These are phyloP conservation scores for Accipiter virgatus DNA, from an alignment of 2,113 vertebrate genomes.

Conservation along the genomic window DNA sequence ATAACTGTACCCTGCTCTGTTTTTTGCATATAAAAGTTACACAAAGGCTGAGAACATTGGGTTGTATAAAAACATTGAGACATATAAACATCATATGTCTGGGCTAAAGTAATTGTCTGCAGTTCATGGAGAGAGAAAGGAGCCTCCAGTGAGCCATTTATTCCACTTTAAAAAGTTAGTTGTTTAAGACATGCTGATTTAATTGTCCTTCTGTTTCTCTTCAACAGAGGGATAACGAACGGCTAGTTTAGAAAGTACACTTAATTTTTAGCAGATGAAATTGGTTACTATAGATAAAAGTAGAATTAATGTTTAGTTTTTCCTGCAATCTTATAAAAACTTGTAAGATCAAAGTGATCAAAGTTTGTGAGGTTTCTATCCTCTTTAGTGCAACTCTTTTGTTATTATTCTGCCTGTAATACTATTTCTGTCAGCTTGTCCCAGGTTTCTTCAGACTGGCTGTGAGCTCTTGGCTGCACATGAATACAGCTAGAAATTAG, in stretches of 20 bases:
- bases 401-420: background rate
- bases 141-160: background rate
- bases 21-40: background rate
- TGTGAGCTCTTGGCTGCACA: background rate
- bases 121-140: background rate
- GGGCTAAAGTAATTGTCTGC: background rate
- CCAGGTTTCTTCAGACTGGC: background rate
- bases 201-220: background rate
- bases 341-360: background rate
- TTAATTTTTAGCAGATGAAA: background rate
- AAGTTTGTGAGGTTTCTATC: background rate
- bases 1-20: background rate
- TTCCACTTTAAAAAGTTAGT: background rate
- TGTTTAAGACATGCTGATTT: background rate
- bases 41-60: background rate
- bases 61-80: background rate
- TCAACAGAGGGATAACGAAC: background rate
- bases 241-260: background rate
- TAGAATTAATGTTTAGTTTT: background rate
- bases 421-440: background rate
- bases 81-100: background rate
- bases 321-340: background rate
- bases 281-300: background rate
- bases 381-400: background rate
- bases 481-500: background rate